phyloP scores from a whole-genome alignment of 1,140 invertebrate genomes.

The Drosophila bifasciata region DNA sequence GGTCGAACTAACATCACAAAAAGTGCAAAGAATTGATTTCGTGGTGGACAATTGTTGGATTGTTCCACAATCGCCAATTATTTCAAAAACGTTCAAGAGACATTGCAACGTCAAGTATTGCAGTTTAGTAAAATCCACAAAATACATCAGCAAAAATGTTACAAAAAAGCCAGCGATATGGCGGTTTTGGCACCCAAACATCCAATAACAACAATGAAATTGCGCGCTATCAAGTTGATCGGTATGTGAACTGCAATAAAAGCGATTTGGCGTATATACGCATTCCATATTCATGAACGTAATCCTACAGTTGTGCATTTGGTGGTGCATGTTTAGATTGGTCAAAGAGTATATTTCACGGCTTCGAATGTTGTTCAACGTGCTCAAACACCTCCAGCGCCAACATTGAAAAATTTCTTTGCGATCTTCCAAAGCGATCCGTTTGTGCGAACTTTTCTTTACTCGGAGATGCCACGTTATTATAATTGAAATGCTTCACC shows the following conservation, averaged over 20 bases:
- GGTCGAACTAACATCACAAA: too few species aligned
- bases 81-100: slow-evolving; percentile 6
- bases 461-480: slow-evolving; percentile 83
- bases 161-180: too few species aligned
- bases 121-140: too few species aligned
- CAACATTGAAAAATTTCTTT: slow-evolving; percentile 75
- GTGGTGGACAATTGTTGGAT: slow-evolving; percentile 15
- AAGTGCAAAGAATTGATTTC: too few species aligned
- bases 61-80: slow-evolving; percentile 12
- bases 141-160: not conserved
- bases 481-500: slow-evolving; percentile 83
- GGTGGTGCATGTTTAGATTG: slow-evolving; percentile 83
- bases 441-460: slow-evolving; percentile 76
- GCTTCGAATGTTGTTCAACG: slow-evolving; percentile 50
- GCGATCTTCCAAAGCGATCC: slow-evolving; percentile 57
- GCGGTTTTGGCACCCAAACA: too few species aligned
- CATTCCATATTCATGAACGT: slow-evolving; percentile 76
- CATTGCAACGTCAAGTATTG: too few species aligned
- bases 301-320: slow-evolving; percentile 80
- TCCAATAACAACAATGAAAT: too few species aligned
- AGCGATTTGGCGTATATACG: slow-evolving; percentile 83
- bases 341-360: slow-evolving; percentile 76
- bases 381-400: too few species aligned
- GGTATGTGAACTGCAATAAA: too few species aligned
- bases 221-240: too few species aligned